These are phyloP conservation scores for human (Homo sapiens) DNA, from an alignment of 2,113 vertebrate species.

Conservation along the genomic window DNA sequence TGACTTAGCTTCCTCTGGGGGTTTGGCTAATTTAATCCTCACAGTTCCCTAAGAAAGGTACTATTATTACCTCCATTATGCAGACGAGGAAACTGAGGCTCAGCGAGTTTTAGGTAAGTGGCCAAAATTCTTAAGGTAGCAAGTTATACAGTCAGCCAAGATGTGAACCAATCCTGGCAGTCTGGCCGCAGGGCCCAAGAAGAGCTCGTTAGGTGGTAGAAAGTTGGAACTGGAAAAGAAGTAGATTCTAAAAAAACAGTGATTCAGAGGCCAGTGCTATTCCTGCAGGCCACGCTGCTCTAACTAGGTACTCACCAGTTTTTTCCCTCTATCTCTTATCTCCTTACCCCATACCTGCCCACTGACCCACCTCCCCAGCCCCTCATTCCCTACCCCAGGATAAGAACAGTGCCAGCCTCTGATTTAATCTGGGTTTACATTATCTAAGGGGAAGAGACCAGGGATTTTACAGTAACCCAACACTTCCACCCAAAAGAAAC, in stretches of 20 bases:
- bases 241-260: neutral
- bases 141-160: neutral
- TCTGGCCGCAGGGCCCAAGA: neutral
- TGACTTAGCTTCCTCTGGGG: neutral
- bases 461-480: neutral
- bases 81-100: slow-evolving; percentile 15
- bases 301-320: neutral
- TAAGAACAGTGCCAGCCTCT: neutral
- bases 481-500: neutral
- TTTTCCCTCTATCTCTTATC: neutral
- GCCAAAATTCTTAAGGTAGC: neutral
- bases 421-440: neutral
- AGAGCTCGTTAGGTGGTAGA: neutral
- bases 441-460: neutral
- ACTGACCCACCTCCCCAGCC: neutral
- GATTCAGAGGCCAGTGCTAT: neutral
- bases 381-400: neutral
- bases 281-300: neutral
- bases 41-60: neutral
- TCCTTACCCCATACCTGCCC: neutral
- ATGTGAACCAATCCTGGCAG: neutral
- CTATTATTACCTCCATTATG: neutral
- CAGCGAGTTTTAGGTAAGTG: neutral
- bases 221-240: neutral
- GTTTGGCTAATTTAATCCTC: neutral